A percentile compares a stretch with the other conserved stretches of the same genome.
Evolutionary conservation across 1,140 invertebrate genomes (phyloP).

Genomic region (Uloborus diversus): DNA sequence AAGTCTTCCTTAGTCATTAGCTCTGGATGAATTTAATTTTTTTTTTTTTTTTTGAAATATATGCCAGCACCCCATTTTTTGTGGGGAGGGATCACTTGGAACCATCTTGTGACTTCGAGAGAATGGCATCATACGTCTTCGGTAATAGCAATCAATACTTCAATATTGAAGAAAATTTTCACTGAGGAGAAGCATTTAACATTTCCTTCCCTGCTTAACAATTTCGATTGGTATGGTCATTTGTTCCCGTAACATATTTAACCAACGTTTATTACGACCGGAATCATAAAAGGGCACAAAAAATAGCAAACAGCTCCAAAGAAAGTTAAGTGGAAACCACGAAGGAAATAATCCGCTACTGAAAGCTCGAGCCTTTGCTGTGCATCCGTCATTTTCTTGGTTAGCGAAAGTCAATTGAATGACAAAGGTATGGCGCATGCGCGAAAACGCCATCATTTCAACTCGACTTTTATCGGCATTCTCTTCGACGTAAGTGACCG

Average conservation of each 20-base stretch:
- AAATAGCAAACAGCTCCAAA: conserved; percentile 37
- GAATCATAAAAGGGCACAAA: conserved; percentile 46
- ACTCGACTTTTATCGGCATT: conserved; percentile 30
- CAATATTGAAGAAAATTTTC: no score
- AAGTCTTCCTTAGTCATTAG: no score
- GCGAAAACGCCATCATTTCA: conserved; percentile 30
- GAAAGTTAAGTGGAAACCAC: conserved; percentile 44
- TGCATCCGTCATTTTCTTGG: conserved; percentile 31
- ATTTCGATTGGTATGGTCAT: conserved; percentile 42
- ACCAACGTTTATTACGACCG: conserved; percentile 19
- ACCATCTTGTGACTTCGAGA: no score
- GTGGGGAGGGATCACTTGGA: no score
- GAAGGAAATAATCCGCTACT: conserved; percentile 25
- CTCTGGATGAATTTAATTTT: no score
- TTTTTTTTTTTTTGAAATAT: no score
- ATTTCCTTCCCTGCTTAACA: conserved; percentile 22
- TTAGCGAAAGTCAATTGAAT: conserved; percentile 19
- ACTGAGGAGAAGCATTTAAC: no score
- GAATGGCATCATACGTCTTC: no score
- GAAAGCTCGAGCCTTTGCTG: conserved; percentile 22
- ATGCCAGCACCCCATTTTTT: no score
- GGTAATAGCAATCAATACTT: no score
- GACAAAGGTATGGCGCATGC: conserved; percentile 28
- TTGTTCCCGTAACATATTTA: conserved; percentile 29
- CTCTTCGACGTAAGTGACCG: conserved; percentile 40